A percentile compares a stretch with the other conserved stretches of the same genome.
These are phyloP conservation scores for Dasyornis broadbenti DNA, from an alignment of 2,113 vertebrate species.

Conservation along the genomic window DNA sequence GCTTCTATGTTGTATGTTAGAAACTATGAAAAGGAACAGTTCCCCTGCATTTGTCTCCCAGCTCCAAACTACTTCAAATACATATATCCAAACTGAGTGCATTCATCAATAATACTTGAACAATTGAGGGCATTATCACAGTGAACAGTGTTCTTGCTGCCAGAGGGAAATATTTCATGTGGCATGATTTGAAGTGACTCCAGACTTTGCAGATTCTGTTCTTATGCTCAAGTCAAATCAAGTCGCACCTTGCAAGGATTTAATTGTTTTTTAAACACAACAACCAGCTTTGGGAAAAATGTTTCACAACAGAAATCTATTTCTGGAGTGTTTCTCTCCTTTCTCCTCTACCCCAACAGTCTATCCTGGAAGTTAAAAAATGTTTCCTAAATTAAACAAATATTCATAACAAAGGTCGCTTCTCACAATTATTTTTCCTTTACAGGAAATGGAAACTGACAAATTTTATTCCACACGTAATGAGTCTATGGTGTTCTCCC, in stretches of 20 bases:
- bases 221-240: not conserved
- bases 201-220: not conserved
- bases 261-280: not conserved
- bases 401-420: not conserved
- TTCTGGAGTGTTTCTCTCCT: not conserved
- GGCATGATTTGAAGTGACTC: not conserved
- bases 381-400: not conserved
- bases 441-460: not conserved
- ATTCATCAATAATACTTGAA: not conserved
- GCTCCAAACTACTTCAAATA: not conserved
- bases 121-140: not conserved
- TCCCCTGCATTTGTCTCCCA: not conserved
- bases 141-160: not conserved
- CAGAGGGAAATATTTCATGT: not conserved
- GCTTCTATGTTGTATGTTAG: not conserved
- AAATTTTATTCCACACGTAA: not conserved
- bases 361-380: not conserved
- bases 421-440: not conserved
- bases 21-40: not conserved
- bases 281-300: not conserved
- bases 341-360: not conserved
- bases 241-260: not conserved
- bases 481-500: not conserved
- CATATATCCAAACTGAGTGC: not conserved
- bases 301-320: not conserved